Evolutionary conservation across 1,140 invertebrate species (phyloP), one percentile per base, ranked within the genome.

Genomic region (Papilio glaucus): DNA sequence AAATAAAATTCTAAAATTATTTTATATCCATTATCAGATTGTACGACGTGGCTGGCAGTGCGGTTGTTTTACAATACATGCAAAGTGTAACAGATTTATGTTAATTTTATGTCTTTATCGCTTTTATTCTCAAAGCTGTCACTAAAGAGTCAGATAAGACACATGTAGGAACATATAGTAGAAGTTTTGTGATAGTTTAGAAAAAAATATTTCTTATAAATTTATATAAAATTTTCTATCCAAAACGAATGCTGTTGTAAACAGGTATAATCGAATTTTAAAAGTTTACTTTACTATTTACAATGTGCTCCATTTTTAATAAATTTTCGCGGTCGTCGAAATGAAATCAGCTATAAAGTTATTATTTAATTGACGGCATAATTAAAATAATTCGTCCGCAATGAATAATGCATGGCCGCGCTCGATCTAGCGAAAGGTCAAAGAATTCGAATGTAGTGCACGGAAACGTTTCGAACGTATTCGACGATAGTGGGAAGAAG

Each of bases 391-490:
- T 24, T 37, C 21, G 26, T 9, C 29, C 33, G 29, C 29, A 15
- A 37, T 62, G 60, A 62, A 37, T 33, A 29, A 33, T 62, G 60
- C 60, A 33, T 18, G 29, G 53, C n/a, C 60, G 60, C 60, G 12
- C 60, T 7, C 12, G 9, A 26, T 53, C 60, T 15, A 62, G 60
- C 60, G 60, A 62, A 33, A 62, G 60, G 60, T 62, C 60, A 62
- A 37, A n/a, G 60, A 37, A 37, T 62, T 62, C 26, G n/a, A 33
- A 6, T 37, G 12, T 26, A 53, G 18, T 24, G 49, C 49, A 9
- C 18, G 3, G 18, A 53, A 9, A 53, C 18, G 18, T 53, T 4
- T 10, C 18, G 8, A 4, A 53, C 12, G 49, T 53, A 4, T 53
- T 12, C 18, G 9, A 41, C 39, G 49, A 24, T 4, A 24, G 8